A percentile compares a stretch with the other conserved stretches of the same genome.
Evolutionary conservation across 2,113 vertebrate genomes (phyloP).

Genomic region (Corythornis cristatus): DNA sequence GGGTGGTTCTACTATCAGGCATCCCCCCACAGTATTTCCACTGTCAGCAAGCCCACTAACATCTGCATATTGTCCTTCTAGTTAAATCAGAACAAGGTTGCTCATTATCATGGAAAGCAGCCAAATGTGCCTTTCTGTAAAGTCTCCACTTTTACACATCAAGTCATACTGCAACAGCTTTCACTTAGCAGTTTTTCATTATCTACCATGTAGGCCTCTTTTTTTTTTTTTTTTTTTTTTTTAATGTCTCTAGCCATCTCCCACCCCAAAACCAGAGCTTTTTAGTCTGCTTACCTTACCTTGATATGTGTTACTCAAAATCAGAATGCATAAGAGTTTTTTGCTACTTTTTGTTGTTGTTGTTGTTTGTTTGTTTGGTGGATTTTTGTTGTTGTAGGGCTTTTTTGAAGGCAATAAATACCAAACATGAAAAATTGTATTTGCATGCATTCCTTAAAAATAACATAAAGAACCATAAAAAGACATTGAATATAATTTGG

Average conservation of each 20-base stretch:
- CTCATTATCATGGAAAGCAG: not conserved
- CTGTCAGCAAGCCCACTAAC: not conserved
- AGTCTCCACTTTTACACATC: not conserved
- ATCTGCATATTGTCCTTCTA: not conserved
- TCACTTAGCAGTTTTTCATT: not conserved
- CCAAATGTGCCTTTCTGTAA: not conserved
- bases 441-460: not conserved
- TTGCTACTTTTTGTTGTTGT: not conserved
- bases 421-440: not conserved
- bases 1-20: not conserved
- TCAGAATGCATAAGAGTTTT: not conserved
- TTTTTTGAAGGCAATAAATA: not conserved
- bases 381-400: too few species aligned
- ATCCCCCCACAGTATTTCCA: not conserved
- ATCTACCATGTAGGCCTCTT: not conserved
- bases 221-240: not conserved
- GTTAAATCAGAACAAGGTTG: not conserved
- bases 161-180: not conserved
- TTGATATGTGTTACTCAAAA: not conserved
- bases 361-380: too few species aligned
- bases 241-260: not conserved
- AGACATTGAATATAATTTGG: not conserved
- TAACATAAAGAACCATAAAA: not conserved
- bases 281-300: not conserved
- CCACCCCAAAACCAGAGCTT: not conserved